A percentile compares a stretch with the other conserved stretches of the same genome.
Conservation (phyloP, 2,888 invertebrate genomes). For the Auanema freiburgensis region DNA sequence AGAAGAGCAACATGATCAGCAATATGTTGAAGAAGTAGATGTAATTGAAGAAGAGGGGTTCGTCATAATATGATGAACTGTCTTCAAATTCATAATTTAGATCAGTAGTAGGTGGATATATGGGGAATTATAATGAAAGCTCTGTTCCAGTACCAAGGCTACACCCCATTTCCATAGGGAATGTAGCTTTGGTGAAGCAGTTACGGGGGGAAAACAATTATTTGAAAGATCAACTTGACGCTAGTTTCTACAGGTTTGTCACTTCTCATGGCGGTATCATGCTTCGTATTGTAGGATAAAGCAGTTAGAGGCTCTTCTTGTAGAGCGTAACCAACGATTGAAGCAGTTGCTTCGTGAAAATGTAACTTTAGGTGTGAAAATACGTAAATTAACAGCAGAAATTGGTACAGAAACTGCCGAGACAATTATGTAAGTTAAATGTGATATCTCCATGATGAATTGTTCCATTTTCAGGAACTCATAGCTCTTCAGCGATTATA, state of each 20-base stretch:
- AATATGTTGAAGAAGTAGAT: too few relatives aligned
- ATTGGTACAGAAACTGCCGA: conserved; percentile 26
- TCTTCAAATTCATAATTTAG: too few relatives aligned
- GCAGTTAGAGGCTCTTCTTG: conserved; percentile 30
- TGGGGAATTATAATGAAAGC: too few relatives aligned
- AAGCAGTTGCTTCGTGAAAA: conserved; percentile 30
- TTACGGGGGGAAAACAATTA: conserved; percentile 28
- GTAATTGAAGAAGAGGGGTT: too few relatives aligned
- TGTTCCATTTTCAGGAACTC: background rate
- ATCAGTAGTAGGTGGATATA: too few relatives aligned
- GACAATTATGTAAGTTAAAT: conserved; percentile 17
- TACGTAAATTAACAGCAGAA: conserved; percentile 20
- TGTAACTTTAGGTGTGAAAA: conserved; percentile 23
- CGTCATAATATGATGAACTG: too few relatives aligned
- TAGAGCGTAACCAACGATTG: conserved; percentile 30
- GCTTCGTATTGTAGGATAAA: conserved; percentile 32
- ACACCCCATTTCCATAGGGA: conserved; percentile 8
- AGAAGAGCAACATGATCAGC: too few relatives aligned
- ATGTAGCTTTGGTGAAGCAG: conserved; percentile 22
- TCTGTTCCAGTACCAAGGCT: too few relatives aligned
- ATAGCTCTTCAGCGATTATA: background rate
- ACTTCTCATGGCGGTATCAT: too few relatives aligned
- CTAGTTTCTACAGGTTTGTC: conserved; percentile 22
- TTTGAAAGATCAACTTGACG: conserved; percentile 28
- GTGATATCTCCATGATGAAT: background rate